A percentile compares a stretch with the other conserved stretches of the same genome.
phyloP scores from a whole-genome alignment of 2,113 vertebrate genomes.

The Cygnus buccinator region DNA sequence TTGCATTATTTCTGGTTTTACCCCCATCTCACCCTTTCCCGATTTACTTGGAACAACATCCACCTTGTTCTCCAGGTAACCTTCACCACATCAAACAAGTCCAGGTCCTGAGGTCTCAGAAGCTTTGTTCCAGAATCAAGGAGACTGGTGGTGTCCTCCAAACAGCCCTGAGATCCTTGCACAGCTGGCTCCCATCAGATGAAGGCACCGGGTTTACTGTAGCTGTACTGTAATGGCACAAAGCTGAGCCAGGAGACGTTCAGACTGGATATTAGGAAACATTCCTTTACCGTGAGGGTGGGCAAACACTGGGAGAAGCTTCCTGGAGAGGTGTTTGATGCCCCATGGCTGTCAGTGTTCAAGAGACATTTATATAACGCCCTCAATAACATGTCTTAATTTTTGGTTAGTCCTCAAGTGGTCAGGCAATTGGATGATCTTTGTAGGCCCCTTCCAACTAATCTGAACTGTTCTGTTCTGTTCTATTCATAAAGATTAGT shows the following conservation, averaged over 20 bases:
- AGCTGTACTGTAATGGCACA: no score
- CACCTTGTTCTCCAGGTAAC: not conserved
- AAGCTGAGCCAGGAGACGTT: no score
- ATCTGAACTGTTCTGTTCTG: no score
- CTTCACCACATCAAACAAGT: accelerated
- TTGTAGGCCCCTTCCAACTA: no score
- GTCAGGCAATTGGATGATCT: no score
- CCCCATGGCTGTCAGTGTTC: not conserved
- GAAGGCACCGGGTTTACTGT: not conserved
- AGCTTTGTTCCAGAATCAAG: not conserved
- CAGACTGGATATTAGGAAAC: no score
- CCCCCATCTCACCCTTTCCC: no score
- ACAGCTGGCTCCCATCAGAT: not conserved
- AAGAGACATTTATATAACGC: not conserved
- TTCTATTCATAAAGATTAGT: not conserved
- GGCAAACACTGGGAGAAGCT: not conserved
- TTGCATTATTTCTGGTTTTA: not conserved
- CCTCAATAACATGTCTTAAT: not conserved
- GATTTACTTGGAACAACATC: not conserved
- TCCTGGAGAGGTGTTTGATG: no score
- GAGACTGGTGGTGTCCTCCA: not conserved
- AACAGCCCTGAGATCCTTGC: not conserved
- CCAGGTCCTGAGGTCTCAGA: accelerated
- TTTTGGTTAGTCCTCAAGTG: not conserved
- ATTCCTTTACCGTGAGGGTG: no score